A percentile compares a stretch with the other conserved stretches of the same genome.
Conservation (phyloP, 2,113 vertebrate species). For the Oenanthe oenanthe region DNA sequence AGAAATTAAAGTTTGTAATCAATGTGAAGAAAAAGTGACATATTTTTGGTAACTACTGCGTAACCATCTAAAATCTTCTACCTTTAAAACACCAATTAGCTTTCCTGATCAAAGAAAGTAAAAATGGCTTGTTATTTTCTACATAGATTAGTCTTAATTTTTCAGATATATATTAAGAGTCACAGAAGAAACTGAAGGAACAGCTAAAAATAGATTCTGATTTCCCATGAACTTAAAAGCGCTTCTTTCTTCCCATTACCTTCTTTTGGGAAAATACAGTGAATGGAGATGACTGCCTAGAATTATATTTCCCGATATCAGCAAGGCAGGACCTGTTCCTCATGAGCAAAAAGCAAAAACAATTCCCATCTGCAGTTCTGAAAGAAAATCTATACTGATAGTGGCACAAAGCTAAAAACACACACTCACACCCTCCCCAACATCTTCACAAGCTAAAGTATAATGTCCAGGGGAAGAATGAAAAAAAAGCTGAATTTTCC, state of each 20-base stretch:
- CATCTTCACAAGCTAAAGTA: neutral
- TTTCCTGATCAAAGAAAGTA: neutral
- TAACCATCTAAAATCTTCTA: neutral
- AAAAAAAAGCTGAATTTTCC: neutral
- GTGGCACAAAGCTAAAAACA: neutral
- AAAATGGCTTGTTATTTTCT: neutral
- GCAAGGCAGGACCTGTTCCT: neutral
- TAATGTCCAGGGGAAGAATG: neutral
- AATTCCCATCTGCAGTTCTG: neutral
- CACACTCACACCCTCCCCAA: too few species aligned
- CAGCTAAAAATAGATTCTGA: neutral
- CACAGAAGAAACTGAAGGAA: neutral
- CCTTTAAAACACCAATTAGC: neutral
- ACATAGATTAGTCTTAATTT: neutral
- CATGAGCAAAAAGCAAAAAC: neutral
- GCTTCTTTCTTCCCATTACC: neutral
- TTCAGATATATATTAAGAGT: neutral
- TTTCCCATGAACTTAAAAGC: neutral
- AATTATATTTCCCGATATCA: neutral
- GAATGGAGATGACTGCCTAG: neutral
- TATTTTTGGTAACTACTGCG: neutral
- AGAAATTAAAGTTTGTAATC: neutral
- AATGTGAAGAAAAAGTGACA: neutral
- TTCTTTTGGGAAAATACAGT: neutral
- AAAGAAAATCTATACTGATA: neutral